Evolutionary conservation across 2,888 invertebrate species (phyloP).

Genomic region (Didymodactylos carnosus): DNA sequence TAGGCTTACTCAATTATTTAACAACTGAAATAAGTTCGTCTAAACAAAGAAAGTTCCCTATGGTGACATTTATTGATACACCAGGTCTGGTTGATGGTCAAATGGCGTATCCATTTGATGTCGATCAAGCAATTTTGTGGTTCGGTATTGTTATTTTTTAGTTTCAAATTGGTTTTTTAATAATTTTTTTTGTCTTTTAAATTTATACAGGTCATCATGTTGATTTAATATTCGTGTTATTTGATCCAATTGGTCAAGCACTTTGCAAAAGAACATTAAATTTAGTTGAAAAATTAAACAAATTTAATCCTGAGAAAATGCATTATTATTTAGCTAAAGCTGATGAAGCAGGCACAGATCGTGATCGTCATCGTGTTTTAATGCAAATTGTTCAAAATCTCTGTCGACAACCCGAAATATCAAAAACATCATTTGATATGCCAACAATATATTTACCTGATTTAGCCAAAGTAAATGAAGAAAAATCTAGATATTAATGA

Average conservation of each 20-base stretch:
- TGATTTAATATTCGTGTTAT: constrained; percentile 43
- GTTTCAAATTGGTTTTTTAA: constrained; percentile 1
- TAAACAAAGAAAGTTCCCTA: constrained; percentile 40
- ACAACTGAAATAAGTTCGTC: constrained; percentile 42
- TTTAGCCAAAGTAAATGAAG: constrained; percentile 25
- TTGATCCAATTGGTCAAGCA: constrained; percentile 44
- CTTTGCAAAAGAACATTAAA: constrained; percentile 41
- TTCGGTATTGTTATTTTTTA: constrained; percentile 39
- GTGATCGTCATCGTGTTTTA: constrained; percentile 41
- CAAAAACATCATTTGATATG: constrained; percentile 37
- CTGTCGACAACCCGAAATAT: constrained; percentile 36
- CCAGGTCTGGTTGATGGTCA: constrained; percentile 44
- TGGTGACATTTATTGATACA: constrained; percentile 43
- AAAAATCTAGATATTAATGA: neutral
- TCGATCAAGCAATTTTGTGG: constrained; percentile 40
- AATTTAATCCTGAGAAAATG: constrained; percentile 38
- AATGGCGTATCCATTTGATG: constrained; percentile 44
- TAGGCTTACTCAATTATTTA: constrained; percentile 41
- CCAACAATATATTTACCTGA: constrained; percentile 37
- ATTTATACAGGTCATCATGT: constrained; percentile 24
- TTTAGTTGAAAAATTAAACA: constrained; percentile 39
- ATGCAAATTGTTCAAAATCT: constrained; percentile 40
- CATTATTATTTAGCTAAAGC: constrained; percentile 42
- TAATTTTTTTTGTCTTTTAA: constrained; percentile 16
- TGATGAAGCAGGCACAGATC: constrained; percentile 44